Base-by-base conservation (phyloP, 2,113 vertebrate genomes). In the Bostrychus sinensis region DNA sequence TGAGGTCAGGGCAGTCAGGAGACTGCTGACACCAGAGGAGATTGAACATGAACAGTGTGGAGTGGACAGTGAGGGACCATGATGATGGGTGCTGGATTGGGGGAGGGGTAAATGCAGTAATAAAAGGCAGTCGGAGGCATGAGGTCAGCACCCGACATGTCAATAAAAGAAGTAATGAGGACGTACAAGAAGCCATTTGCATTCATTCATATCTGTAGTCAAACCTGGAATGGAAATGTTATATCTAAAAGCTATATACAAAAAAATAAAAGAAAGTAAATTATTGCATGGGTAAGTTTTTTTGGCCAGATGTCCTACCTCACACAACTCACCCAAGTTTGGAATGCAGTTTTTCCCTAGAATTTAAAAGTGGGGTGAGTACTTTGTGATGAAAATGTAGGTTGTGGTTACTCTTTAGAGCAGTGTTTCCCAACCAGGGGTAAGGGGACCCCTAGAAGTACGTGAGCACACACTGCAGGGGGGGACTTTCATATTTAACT, bases 11-110 rank as follows among this genome's bases (percentile, higher is more conserved):
- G 28, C 55, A 79, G 73, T 75, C 38, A 64, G 63, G 58, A 65
- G 69, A 81, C 78, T n/a, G 77, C 67, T 69, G 79, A 77, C 80
- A 83, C 73, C 51, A 70, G 72, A 77, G 30, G 48, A 55, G 66
- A 65, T 50, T 23, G 72, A 43, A 68, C 63, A 70, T 57, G 4
- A 59, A 42, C 57, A 69, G 30, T 23, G 32, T 61, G 46, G 45
- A 62, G 56, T 60, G 78, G 72, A 84, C 82, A 80, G 78, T 62
- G 64, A 45, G 61, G 69, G 72, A 41, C 45, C 70, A 80, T 56
- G 59, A 71, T 72, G 73, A 78, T 62, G 65, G 23, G 62, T 39
- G 51, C 43, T 80, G 81, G 70, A 75, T 46, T 75, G 71, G 60
- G 53, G 77, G 76, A 70, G 77, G 75, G 82, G 79, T 73, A 75